Evolutionary conservation across 2,888 invertebrate species (phyloP).

Genomic region (Linnaemya vulpina): DNA sequence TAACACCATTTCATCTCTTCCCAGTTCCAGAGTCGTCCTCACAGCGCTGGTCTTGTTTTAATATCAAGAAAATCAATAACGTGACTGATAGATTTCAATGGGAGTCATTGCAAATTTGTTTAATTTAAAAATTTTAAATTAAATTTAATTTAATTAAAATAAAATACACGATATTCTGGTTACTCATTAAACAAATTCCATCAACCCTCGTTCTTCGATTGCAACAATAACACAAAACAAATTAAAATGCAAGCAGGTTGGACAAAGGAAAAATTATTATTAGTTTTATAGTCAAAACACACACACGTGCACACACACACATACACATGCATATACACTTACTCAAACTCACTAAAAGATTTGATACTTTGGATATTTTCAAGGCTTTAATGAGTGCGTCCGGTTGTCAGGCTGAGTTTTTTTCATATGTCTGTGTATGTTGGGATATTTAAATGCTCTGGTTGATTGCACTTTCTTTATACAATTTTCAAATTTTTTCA

Average conservation of each 20-base stretch:
- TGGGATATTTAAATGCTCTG: slow-evolving; percentile 63
- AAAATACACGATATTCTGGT: no score
- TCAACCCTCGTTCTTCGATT: slow-evolving; percentile 29
- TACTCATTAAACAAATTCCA: background rate
- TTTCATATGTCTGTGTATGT: slow-evolving; percentile 13
- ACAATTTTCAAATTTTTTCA: slow-evolving; percentile 16
- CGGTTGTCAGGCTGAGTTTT: slow-evolving; percentile 58
- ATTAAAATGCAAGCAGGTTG: slow-evolving; percentile 58
- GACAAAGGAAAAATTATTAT: slow-evolving; percentile 62
- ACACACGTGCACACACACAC: background rate
- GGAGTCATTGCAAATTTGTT: no score
- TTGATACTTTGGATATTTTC: slow-evolving; percentile 39
- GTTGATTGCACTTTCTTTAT: slow-evolving; percentile 71
- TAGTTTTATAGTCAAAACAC: slow-evolving; percentile 48
- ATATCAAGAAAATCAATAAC: no score
- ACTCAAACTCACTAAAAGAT: background rate
- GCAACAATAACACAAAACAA: slow-evolving; percentile 6
- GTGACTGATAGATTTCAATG: no score
- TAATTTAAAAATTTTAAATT: no score
- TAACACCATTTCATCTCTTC: no score
- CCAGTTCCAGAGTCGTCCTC: no score
- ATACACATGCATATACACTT: background rate
- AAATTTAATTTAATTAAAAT: no score
- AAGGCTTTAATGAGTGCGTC: slow-evolving; percentile 71
- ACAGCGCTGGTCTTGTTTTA: no score